Base-by-base conservation (phyloP, 2,797 vertebrate species). In the Sardinella longiceps region DNA sequence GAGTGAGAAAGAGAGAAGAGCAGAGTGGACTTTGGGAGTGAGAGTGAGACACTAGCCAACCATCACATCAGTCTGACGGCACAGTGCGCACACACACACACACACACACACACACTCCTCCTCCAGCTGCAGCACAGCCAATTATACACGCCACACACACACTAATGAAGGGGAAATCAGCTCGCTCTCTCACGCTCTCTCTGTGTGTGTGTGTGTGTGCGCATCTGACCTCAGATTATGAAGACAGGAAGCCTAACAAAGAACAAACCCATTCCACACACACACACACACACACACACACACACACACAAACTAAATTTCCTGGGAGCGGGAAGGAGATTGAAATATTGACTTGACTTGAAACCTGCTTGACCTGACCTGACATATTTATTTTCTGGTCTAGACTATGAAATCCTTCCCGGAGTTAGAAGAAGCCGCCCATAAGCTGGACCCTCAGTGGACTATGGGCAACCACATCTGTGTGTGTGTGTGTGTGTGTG, bases 11-110 rank as follows among this genome's bases (percentile, higher is more conserved):
- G 56, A 77, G 20, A 43, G 81, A 45, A 81, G 39, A 28, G 33
- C 58, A 80, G 63, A 80, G 77, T 53, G 70, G 66, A 1, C n/a
- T 30, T 51, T 43, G 50, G 20, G 45, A 28, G 51, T 39, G 10
- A 51, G 33, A 58, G 39, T 25, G 63, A 84, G 81, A 86, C 80
- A 63, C 80, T 28, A 48, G 30, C 53, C 80, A 60, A 53, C 53
- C 63, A 81, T 87, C 85, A 80, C 77, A 87, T 85, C 80, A 82
- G 30, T 33, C 63, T 37, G 28, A 33, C 28, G 15, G 63, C 30
- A 70, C 63, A 70, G 28, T 15, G 63, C 10, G 23, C 45, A n/a
- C n/a, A n/a, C n/a, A n/a, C n/a, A n/a, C n/a, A n/a, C n/a, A n/a
- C n/a, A n/a, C n/a, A n/a, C n/a, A n/a, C n/a, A n/a, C n/a, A n/a